Conservation (phyloP, 2,888 invertebrate genomes). For the Saturnia pavonia region DNA sequence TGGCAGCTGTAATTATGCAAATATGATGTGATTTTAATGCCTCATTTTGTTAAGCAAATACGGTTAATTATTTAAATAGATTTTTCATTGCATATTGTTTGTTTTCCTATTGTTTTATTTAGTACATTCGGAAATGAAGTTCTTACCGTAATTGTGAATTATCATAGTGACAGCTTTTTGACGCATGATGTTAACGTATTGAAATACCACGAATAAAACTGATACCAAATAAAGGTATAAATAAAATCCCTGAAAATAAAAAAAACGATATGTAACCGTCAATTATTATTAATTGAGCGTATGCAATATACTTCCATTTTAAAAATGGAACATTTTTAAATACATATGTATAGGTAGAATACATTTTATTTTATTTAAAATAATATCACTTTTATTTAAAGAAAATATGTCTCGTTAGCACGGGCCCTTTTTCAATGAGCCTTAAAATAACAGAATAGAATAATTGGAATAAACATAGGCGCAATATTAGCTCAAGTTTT, state of each 20-base stretch:
- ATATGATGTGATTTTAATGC: constrained; percentile 80
- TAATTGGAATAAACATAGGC: too few relatives aligned
- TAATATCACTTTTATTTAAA: not conserved
- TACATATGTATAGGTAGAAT: not conserved
- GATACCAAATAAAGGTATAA: constrained; percentile 90
- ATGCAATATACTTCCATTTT: not conserved
- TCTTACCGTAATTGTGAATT: constrained; percentile 77
- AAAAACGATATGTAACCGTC: not conserved
- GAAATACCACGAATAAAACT: constrained; percentile 88
- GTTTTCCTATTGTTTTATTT: constrained; percentile 35
- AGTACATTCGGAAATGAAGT: constrained; percentile 30
- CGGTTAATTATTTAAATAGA: constrained; percentile 63
- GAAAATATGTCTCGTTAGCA: too few relatives aligned
- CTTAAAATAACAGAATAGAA: too few relatives aligned
- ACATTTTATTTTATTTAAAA: not conserved
- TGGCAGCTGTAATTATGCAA: constrained; percentile 75
- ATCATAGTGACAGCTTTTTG: constrained; percentile 84
- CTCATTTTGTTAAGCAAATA: constrained; percentile 78
- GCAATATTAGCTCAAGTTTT: not conserved
- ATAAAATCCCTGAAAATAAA: constrained; percentile 87
- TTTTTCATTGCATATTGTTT: constrained; percentile 31
- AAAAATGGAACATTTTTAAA: not conserved
- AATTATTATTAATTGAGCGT: not conserved
- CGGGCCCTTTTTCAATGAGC: too few relatives aligned
- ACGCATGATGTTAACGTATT: constrained; percentile 85